These are phyloP conservation scores for Chionoecetes opilio DNA, from an alignment of 1,140 invertebrate genomes.

Conservation along the genomic window DNA sequence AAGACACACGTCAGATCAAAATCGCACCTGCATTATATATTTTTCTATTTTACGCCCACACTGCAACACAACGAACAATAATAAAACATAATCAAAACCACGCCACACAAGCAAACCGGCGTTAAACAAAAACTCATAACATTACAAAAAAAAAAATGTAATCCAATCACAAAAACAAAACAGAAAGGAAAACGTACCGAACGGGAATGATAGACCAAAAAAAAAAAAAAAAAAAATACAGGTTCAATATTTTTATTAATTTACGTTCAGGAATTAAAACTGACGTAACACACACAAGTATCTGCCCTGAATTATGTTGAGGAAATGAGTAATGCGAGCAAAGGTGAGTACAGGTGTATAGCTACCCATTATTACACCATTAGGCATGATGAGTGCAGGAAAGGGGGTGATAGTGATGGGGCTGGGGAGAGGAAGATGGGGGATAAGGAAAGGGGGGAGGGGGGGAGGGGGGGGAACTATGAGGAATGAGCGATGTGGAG, in stretches of 20 bases:
- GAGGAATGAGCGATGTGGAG: background rate
- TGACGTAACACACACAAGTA: too few species aligned
- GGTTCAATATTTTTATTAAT: too few species aligned
- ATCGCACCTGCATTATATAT: conserved; percentile 14
- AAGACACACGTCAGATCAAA: background rate
- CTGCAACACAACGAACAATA: conserved; percentile 11
- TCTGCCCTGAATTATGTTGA: too few species aligned
- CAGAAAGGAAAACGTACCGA: background rate
- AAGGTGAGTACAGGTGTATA: too few species aligned
- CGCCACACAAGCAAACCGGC: background rate
- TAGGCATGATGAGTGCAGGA: too few species aligned
- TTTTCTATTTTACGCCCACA: background rate
- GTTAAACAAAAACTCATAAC: background rate
- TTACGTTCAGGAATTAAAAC: too few species aligned
- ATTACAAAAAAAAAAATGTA: background rate
- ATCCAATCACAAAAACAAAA: background rate
- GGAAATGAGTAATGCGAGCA: too few species aligned
- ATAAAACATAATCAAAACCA: background rate
- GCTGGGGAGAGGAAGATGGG: too few species aligned
- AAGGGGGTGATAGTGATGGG: too few species aligned
- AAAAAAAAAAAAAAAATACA: background rate
- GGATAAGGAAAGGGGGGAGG: too few species aligned
- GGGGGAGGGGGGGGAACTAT: background rate
- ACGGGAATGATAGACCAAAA: background rate
- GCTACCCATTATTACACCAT: too few species aligned